phyloP scores from a whole-genome alignment of 1,140 invertebrate species.

The Temnothorax curvispinosus region DNA sequence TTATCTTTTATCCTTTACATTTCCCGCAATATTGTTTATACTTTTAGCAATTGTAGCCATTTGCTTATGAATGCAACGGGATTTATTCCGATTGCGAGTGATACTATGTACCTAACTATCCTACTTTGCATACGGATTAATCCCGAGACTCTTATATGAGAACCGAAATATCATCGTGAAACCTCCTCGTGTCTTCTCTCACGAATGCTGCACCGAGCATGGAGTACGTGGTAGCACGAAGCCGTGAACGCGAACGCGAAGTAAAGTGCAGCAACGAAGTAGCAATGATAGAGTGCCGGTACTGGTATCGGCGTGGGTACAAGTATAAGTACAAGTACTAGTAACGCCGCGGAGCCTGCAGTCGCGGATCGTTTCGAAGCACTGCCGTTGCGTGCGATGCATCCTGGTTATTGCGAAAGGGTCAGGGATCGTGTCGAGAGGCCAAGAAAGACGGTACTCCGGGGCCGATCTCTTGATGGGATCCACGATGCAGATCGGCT shows the following conservation, averaged over 20 bases:
- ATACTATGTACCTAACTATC: conserved; percentile 7
- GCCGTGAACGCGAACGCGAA: conserved; percentile 36
- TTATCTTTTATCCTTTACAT: background rate
- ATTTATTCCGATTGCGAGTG: conserved; percentile 13
- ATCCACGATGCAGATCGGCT: conserved; percentile 71
- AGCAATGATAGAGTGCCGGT: conserved; percentile 59
- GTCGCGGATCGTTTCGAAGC: conserved; percentile 55
- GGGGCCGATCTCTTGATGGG: conserved; percentile 67
- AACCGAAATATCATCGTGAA: conserved; percentile 44
- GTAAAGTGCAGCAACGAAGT: conserved; percentile 57
- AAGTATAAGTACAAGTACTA: conserved; percentile 36
- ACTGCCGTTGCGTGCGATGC: conserved; percentile 65
- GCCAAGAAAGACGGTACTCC: conserved; percentile 59
- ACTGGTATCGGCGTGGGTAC: conserved; percentile 49
- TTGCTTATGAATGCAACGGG: conserved; percentile 21
- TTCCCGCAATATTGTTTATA: conserved; percentile 24
- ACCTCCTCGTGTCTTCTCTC: conserved; percentile 15
- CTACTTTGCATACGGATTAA: conserved; percentile 45
- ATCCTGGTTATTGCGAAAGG: conserved; percentile 63
- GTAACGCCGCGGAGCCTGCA: conserved; percentile 53
- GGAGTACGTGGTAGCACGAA: conserved; percentile 34
- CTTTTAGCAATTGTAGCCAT: background rate
- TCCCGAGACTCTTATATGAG: background rate
- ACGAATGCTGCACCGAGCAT: background rate
- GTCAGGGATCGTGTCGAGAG: conserved; percentile 70